Evolutionary conservation across 1,140 invertebrate species (phyloP).

Genomic region (Lordiphosa collinella): DNA sequence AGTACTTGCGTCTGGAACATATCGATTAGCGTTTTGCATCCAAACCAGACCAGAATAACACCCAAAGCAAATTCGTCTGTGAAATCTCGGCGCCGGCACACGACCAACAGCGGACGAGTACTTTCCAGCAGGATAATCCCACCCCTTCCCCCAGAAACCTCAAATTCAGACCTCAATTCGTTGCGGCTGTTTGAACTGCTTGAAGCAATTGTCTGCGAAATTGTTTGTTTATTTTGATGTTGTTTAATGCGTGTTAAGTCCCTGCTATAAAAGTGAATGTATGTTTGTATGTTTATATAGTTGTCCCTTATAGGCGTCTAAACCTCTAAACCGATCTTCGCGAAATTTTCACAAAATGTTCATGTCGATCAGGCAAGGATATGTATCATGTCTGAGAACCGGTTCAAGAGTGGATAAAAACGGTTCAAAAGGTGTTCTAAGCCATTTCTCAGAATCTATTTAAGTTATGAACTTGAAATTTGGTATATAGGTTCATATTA

Average conservation of each 20-base stretch:
- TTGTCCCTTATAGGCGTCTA: no score
- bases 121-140: constrained; percentile 65
- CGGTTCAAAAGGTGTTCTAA: no score
- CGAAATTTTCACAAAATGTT: no score
- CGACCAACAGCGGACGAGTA: constrained; percentile 32
- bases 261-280: no score
- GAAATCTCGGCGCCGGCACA: constrained; percentile 39
- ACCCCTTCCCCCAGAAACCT: constrained; percentile 21
- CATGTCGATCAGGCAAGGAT: no score
- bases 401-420: no score
- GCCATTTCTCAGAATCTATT: no score
- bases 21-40: constrained; percentile 65
- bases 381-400: no score
- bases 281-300: no score
- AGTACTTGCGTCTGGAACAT: constrained; percentile 57
- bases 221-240: constrained; percentile 76
- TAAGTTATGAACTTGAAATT: no score
- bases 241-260: constrained; percentile 70
- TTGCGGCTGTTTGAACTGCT: constrained; percentile 45
- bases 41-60: constrained; percentile 36
- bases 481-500: no score
- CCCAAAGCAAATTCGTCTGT: constrained; percentile 43
- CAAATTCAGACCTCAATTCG: constrained; percentile 49
- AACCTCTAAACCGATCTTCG: no score
- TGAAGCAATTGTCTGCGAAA: constrained; percentile 71